A percentile compares a stretch with the other conserved stretches of the same genome.
Conservation (phyloP, 1,140 invertebrate genomes). For the Hycleus phaleratus region DNA sequence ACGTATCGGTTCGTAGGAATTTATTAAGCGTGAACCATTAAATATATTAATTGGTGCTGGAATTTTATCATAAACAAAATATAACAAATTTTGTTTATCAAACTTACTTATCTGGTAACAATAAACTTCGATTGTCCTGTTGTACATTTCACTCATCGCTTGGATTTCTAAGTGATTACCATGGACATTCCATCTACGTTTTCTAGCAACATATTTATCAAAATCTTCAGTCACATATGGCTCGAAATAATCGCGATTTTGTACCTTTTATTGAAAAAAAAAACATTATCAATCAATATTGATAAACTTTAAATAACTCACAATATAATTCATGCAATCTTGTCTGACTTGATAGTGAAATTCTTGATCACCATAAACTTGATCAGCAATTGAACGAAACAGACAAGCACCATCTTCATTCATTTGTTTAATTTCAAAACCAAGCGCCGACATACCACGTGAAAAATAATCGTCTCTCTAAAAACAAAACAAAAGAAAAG, state of each 20-base stretch:
- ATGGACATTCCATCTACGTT: conserved; percentile 71
- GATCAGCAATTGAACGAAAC: conserved; percentile 86
- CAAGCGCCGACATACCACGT: conserved; percentile 64
- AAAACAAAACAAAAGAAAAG: conserved; percentile 14
- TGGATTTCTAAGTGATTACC: conserved; percentile 94
- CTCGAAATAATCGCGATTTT: conserved; percentile 87
- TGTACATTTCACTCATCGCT: conserved; percentile 89
- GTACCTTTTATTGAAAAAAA: conserved; percentile 44
- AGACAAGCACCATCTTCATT: conserved; percentile 89
- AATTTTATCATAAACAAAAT: conserved; percentile 19
- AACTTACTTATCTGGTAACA: conserved; percentile 72
- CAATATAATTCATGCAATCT: conserved; percentile 91
- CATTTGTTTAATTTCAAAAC: conserved; percentile 81
- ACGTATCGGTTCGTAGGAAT: conserved; percentile 74
- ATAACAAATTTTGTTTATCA: conserved; percentile 9
- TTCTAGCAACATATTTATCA: conserved; percentile 74
- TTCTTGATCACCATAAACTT: conserved; percentile 89
- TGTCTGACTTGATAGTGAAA: conserved; percentile 80
- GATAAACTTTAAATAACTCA: conserved; percentile 43
- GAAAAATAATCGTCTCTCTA: conserved; percentile 50
- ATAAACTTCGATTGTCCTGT: conserved; percentile 87
- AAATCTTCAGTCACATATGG: conserved; percentile 93
- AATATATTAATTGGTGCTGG: conserved; percentile 88
- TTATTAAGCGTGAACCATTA: conserved; percentile 57
- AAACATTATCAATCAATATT: conserved; percentile 4